phyloP scores from a whole-genome alignment of 2,888 invertebrate species.

The Caenorhabditis sulstoni region DNA sequence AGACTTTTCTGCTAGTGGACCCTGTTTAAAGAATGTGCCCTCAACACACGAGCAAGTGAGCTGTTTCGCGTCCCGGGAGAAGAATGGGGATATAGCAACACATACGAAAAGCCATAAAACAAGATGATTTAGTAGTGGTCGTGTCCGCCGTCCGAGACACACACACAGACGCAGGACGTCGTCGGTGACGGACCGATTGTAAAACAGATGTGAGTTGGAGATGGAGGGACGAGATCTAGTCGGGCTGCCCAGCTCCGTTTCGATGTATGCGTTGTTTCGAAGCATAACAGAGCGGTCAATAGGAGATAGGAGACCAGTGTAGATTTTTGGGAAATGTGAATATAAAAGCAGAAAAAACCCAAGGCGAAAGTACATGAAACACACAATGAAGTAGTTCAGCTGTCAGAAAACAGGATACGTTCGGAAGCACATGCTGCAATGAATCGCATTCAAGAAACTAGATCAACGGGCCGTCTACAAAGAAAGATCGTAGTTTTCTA shows the following conservation, averaged over 20 bases:
- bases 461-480: constrained; percentile 31
- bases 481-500: constrained; percentile 21
- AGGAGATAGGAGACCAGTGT: too few species aligned
- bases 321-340: too few species aligned
- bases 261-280: too few species aligned
- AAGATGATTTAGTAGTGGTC: constrained; percentile 64
- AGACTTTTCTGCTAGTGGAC: too few species aligned
- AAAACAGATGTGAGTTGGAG: constrained; percentile 50
- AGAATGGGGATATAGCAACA: constrained; percentile 51
- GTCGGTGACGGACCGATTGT: constrained; percentile 44
- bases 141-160: constrained; percentile 21
- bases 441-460: constrained; percentile 35
- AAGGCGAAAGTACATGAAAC: too few species aligned
- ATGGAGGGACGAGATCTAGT: neutral
- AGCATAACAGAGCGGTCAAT: too few species aligned
- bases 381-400: too few species aligned
- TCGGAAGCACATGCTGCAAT: constrained; percentile 12
- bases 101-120: constrained; percentile 65
- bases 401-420: too few species aligned
- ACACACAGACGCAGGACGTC: constrained; percentile 36
- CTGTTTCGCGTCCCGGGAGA: neutral
- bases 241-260: too few species aligned
- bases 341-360: too few species aligned
- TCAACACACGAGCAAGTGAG: neutral
- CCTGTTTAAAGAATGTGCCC: neutral